A percentile compares a stretch with the other conserved stretches of the same genome.
Conservation (phyloP, 1,140 invertebrate species). For the Callitettix versicolor region DNA sequence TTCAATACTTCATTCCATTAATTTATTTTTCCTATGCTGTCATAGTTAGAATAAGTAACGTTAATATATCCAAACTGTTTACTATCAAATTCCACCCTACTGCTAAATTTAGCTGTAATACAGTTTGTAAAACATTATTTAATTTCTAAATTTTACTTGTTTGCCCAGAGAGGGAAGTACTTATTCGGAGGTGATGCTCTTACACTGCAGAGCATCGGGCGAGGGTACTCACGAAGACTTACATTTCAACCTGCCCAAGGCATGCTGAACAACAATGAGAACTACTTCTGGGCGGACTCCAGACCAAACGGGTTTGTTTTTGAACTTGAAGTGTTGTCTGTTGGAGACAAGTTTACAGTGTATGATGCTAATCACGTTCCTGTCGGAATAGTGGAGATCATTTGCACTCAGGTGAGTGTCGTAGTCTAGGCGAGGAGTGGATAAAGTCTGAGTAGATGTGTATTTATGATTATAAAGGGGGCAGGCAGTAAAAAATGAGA, state of each 20-base stretch:
- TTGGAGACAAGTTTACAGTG: slow-evolving; percentile 58
- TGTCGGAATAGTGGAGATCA: slow-evolving; percentile 49
- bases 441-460: too few species aligned
- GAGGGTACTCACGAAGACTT: slow-evolving; percentile 60
- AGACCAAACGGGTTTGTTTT: slow-evolving; percentile 60
- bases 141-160: too few species aligned
- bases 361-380: slow-evolving; percentile 49
- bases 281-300: slow-evolving; percentile 70
- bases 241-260: slow-evolving; percentile 54
- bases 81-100: too few species aligned
- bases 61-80: too few species aligned
- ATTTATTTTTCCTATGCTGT: too few species aligned
- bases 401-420: slow-evolving; percentile 43
- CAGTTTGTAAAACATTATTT: too few species aligned
- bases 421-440: too few species aligned
- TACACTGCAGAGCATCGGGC: slow-evolving; percentile 54
- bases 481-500: too few species aligned
- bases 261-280: slow-evolving; percentile 52
- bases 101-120: too few species aligned
- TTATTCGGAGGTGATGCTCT: slow-evolving; percentile 51
- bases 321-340: slow-evolving; percentile 52
- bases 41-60: too few species aligned
- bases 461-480: too few species aligned
- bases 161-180: slow-evolving; percentile 27
- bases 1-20: too few species aligned